A percentile compares a stretch with the other conserved stretches of the same genome.
Conservation (phyloP, 1,140 invertebrate genomes). For the Mylabris phalerata region DNA sequence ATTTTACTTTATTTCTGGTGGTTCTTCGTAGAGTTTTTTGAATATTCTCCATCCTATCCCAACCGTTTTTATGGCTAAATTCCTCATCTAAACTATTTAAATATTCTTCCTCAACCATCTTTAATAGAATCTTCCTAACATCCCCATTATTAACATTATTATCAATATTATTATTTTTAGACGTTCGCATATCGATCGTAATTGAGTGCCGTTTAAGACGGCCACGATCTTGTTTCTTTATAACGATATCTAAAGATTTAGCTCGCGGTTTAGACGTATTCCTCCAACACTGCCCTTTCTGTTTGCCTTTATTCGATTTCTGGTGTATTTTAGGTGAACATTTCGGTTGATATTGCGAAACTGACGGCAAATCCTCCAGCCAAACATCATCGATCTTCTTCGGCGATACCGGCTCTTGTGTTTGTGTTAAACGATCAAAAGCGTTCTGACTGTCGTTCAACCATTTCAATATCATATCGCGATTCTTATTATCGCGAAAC, state of each 20-base stretch:
- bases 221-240: slow-evolving; percentile 6
- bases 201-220: slow-evolving; percentile 3
- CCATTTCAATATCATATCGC: slow-evolving; percentile 12
- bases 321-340: not conserved
- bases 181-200: not conserved
- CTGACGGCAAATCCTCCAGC: slow-evolving; percentile 13
- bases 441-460: slow-evolving; percentile 16
- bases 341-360: slow-evolving; percentile 8
- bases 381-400: not conserved
- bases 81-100: slow-evolving; percentile 23
- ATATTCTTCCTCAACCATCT: slow-evolving; percentile 28
- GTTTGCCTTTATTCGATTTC: not conserved
- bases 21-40: slow-evolving; percentile 14
- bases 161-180: slow-evolving; percentile 12
- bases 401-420: slow-evolving; percentile 3
- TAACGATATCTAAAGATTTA: slow-evolving; percentile 16
- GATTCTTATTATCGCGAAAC: slow-evolving; percentile 11
- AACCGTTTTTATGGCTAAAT: slow-evolving; percentile 12
- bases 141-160: slow-evolving; percentile 6
- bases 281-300: slow-evolving; percentile 2
- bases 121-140: not conserved
- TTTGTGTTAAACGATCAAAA: slow-evolving; percentile 20
- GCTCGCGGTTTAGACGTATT: slow-evolving; percentile 4
- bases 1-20: not conserved
- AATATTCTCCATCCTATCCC: slow-evolving; percentile 24